Conservation (phyloP, 2,113 vertebrate genomes). For the Plectropomus leopardus region DNA sequence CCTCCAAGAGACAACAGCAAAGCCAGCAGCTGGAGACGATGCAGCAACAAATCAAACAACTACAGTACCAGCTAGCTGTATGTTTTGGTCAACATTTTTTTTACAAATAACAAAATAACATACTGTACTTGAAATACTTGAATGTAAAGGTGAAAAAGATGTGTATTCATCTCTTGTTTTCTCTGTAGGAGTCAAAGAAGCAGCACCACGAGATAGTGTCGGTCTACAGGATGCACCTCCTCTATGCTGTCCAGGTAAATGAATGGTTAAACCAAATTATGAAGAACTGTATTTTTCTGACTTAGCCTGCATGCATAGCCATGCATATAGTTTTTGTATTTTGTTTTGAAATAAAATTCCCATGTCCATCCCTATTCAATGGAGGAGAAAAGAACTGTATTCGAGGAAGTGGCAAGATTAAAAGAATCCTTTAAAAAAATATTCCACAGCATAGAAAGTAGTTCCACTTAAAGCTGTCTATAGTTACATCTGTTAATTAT, state of each 20-base stretch:
- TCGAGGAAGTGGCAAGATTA: background rate
- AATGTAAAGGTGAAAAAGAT: background rate
- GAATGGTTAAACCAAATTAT: no score
- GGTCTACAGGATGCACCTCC: conserved; percentile 97
- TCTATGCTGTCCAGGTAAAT: conserved; percentile 97
- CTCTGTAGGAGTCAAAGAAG: conserved; percentile 93
- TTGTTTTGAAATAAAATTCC: background rate
- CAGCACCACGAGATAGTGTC: conserved; percentile 95
- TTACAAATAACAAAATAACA: background rate
- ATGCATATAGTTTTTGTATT: background rate
- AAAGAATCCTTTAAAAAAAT: background rate
- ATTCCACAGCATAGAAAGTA: background rate
- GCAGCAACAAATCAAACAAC: conserved; percentile 95
- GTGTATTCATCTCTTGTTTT: conserved; percentile 11
- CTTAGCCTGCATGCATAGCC: no score
- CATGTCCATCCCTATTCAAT: background rate
- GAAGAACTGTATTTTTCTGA: no score
- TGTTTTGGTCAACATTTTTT: conserved; percentile 64
- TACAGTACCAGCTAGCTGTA: conserved; percentile 95
- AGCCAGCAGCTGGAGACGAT: conserved; percentile 92
- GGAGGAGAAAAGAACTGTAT: background rate
- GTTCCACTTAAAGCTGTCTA: background rate
- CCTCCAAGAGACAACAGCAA: conserved; percentile 90
- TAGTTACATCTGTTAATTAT: no score
- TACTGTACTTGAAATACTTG: background rate